Percentiles rank a stretch among this genome's conserved stretches.
phyloP scores from a whole-genome alignment of 2,113 vertebrate genomes.

The Danionella cerebrum region DNA sequence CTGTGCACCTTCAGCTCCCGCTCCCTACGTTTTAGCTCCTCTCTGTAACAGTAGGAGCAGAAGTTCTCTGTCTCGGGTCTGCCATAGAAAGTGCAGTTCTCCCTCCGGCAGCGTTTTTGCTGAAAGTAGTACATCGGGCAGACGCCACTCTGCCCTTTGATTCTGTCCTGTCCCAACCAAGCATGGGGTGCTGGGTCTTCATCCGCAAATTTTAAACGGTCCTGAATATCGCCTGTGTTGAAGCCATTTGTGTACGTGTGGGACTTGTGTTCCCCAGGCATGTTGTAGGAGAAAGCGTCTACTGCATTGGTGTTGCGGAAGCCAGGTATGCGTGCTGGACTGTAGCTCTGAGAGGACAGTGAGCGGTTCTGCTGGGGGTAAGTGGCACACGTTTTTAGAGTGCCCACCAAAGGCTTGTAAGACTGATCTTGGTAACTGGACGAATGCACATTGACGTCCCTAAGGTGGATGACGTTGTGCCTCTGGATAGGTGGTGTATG shows the following conservation, averaged over 20 bases:
- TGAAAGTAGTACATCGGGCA: conserved; percentile 79
- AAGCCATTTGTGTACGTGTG: conserved; percentile 93
- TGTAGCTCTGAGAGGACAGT: conserved; percentile 92
- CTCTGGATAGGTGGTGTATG: conserved; percentile 86
- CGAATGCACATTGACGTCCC: conserved; percentile 79
- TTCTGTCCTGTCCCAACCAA: conserved; percentile 81
- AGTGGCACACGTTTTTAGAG: conserved; percentile 89
- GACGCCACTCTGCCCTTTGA: conserved; percentile 73
- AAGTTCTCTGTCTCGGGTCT: conserved; percentile 92
- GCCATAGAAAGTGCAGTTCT: conserved; percentile 96
- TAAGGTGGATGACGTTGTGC: conserved; percentile 91
- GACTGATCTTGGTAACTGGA: conserved; percentile 79
- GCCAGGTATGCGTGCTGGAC: conserved; percentile 79
- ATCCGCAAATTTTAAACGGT: conserved; percentile 86
- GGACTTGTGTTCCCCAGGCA: conserved; percentile 86
- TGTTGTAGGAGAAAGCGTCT: conserved; percentile 65
- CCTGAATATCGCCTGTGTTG: conserved; percentile 71
- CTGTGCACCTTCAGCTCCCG: conserved; percentile 71
- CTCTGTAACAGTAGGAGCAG: conserved; percentile 96
- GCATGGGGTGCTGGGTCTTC: conserved; percentile 72
- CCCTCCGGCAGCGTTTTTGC: conserved; percentile 90
- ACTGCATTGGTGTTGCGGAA: conserved; percentile 75
- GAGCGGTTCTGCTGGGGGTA: conserved; percentile 97
- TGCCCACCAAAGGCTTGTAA: conserved; percentile 80
- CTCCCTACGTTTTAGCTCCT: conserved; percentile 89